Evolutionary conservation across 2,797 vertebrate species (phyloP).

Genomic region (Eleutherodactylus coqui): DNA sequence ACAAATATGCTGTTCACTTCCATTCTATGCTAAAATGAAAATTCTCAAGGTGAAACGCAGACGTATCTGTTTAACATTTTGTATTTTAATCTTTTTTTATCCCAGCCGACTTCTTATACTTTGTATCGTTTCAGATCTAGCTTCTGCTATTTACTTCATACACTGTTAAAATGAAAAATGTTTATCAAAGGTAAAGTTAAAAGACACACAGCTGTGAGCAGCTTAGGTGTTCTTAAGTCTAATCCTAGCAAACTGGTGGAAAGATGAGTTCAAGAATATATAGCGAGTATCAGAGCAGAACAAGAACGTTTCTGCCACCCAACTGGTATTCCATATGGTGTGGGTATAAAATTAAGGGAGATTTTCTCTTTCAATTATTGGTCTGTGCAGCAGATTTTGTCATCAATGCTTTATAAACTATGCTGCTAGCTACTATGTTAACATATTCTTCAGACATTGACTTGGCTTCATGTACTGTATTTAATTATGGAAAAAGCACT

Average conservation of each 20-base stretch:
- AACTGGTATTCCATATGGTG: conserved; percentile 38
- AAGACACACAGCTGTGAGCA: conserved; percentile 40
- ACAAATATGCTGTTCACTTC: background rate
- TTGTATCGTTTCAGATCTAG: conserved; percentile 6
- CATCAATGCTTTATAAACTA: background rate
- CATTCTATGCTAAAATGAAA: conserved; percentile 22
- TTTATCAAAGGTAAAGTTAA: conserved; percentile 48
- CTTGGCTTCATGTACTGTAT: too few species aligned
- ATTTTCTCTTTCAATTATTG: background rate
- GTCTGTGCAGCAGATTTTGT: background rate
- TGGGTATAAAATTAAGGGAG: conserved; percentile 12
- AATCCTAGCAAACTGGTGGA: conserved; percentile 41
- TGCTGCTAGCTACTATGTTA: background rate
- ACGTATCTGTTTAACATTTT: conserved; percentile 38
- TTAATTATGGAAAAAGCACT: too few species aligned
- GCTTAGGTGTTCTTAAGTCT: conserved; percentile 51
- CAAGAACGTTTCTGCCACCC: conserved; percentile 2
- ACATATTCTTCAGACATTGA: background rate
- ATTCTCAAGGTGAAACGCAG: conserved; percentile 45
- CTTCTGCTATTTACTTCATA: conserved; percentile 27
- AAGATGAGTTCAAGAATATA: conserved; percentile 34
- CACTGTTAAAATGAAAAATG: conserved; percentile 37
- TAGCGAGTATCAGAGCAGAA: conserved; percentile 37
- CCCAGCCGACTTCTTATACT: background rate
- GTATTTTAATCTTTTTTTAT: conserved; percentile 43